phyloP scores from a whole-genome alignment of 2,797 vertebrate species.

The Sebastes hubbsi region DNA sequence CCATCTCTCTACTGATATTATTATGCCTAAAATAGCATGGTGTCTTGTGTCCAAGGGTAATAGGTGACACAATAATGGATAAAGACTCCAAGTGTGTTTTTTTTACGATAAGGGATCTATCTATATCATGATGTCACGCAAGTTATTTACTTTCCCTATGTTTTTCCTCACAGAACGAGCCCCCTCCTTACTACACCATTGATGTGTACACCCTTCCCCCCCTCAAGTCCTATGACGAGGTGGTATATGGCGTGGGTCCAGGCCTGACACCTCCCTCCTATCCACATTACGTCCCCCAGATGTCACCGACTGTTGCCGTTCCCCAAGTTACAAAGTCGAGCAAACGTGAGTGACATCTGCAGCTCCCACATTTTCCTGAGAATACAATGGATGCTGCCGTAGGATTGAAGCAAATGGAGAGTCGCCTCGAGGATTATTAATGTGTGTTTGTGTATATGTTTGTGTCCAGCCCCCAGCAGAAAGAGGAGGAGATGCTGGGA shows the following conservation, averaged over 20 bases:
- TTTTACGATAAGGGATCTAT: neutral
- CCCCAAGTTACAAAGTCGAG: constrained; percentile 38
- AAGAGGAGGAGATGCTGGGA: constrained; percentile 50
- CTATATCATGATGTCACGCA: neutral
- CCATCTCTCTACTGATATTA: neutral
- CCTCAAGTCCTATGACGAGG: constrained; percentile 64
- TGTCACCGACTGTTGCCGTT: constrained; percentile 26
- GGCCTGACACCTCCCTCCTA: constrained; percentile 41
- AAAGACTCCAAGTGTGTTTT: neutral
- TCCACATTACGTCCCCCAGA: constrained; percentile 73
- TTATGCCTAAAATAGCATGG: neutral
- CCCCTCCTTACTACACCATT: constrained; percentile 71
- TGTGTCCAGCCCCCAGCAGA: constrained; percentile 50
- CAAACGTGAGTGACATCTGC: constrained; percentile 54
- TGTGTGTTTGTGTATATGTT: neutral
- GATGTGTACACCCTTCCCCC: constrained; percentile 57
- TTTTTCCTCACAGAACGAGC: constrained; percentile 56
- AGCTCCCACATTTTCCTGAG: neutral
- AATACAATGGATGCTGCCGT: neutral
- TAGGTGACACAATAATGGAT: neutral
- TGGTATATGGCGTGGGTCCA: constrained; percentile 46
- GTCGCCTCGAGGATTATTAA: neutral
- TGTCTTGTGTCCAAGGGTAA: neutral
- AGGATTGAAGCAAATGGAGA: neutral
- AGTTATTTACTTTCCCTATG: neutral